Evolutionary conservation across 2,888 invertebrate genomes (phyloP), one percentile per base, ranked within the genome.

Genomic region (Melanchra persicariae): DNA sequence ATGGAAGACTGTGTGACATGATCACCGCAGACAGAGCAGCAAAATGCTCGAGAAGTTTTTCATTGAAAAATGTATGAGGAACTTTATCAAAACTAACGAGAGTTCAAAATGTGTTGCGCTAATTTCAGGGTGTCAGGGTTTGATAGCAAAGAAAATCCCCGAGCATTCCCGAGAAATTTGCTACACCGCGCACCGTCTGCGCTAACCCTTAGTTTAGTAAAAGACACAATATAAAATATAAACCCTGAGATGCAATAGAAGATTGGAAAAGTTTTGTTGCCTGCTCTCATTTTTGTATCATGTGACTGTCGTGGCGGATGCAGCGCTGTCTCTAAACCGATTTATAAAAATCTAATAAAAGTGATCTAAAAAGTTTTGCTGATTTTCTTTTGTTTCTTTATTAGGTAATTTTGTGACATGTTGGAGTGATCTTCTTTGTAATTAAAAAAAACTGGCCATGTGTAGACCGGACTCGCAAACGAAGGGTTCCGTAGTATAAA

Each of bases 231-330:
- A 85, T 87, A 87, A 87, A 88, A 84, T 85, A 85, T 83, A 83
- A 81, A 83, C 84, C 73, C 71, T 75, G 87, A 87, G 88, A 89
- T 89, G 87, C 88, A 89, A 87, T 85, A 81, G 83, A 79, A 89
- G 90, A 91, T 91, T 91, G 90, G 88, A 91, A 91, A 91, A 91
- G 87, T 91, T 91, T 85, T 65, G 69, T 78, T 75, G 79, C 77
- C 60, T 81, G 79, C 82, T 84, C 82, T 84, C 86, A 80, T 84
- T 84, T 77, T 82, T 71, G 78, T 75, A 75, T 75, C 78, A 81
- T 70, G 79, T 40, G 15, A 15, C 15, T 5, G 40, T 40, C 15
- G 15, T 78, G 77, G 73, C 64, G 79, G 77, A 75, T 78, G 77
- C 81, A 73, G 75, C 71, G 54, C 45, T 59, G 64, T 64, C 55